These are phyloP conservation scores for Capitulum mitella DNA, from an alignment of 2,888 invertebrate genomes.

Conservation along the genomic window DNA sequence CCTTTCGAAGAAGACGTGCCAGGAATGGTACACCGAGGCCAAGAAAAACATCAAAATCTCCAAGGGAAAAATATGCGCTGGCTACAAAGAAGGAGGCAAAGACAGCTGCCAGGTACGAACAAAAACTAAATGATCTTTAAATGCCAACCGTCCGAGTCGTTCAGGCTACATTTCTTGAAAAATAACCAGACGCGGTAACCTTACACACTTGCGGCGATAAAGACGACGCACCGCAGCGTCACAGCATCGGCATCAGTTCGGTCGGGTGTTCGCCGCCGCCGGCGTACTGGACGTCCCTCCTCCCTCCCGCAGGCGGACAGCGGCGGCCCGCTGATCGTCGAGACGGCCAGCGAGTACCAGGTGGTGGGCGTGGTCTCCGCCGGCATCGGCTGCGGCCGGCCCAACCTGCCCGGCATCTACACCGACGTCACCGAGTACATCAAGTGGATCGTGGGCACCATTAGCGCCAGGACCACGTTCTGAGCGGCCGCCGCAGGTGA, in stretches of 20 bases:
- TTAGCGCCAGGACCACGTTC: too few species aligned
- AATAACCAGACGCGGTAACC: too few species aligned
- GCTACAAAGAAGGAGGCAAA: constrained; percentile 39
- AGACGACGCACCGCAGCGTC: too few species aligned
- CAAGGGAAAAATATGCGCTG: constrained; percentile 53
- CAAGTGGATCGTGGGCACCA: not conserved
- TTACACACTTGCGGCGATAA: too few species aligned
- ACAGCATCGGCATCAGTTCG: not conserved
- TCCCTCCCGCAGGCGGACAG: constrained; percentile 41
- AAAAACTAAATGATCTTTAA: too few species aligned
- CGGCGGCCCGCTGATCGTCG: constrained; percentile 39
- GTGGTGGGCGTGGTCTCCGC: constrained; percentile 39
- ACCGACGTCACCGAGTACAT: constrained; percentile 36
- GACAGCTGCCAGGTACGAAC: constrained; percentile 39
- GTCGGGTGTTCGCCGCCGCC: constrained; percentile 39
- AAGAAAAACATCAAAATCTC: constrained; percentile 65
- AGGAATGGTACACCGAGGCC: constrained; percentile 65
- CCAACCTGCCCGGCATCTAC: constrained; percentile 39
- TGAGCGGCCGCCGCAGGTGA: too few species aligned
- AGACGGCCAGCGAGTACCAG: constrained; percentile 33
- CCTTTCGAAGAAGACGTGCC: constrained; percentile 64
- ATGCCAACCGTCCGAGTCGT: too few species aligned
- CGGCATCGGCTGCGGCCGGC: constrained; percentile 40
- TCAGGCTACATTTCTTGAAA: too few species aligned
- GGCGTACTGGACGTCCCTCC: constrained; percentile 36